Percentiles rank a stretch among this genome's conserved stretches.
Conservation (phyloP, 2,888 invertebrate species). For the Branchellion lobata region DNA sequence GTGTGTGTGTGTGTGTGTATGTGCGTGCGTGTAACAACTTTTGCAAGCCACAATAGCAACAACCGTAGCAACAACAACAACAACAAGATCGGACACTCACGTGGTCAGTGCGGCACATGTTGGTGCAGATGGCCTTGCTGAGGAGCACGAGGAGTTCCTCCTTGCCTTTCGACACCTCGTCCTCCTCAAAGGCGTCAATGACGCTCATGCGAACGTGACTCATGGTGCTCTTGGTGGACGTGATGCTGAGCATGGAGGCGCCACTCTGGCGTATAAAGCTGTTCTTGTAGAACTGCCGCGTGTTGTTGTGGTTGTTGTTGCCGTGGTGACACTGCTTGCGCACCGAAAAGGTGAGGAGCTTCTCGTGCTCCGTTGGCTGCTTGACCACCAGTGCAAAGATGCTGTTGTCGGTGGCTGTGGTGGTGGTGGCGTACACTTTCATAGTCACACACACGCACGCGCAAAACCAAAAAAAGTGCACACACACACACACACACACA, state of each 20-base stretch:
- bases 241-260: conserved; percentile 1
- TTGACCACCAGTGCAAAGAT: conserved; percentile 79
- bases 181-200: conserved; percentile 57
- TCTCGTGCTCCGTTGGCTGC: conserved; percentile 68
- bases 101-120: conserved; percentile 86
- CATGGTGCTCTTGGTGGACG: conserved; percentile 14
- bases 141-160: conserved; percentile 76
- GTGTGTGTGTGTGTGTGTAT: background rate
- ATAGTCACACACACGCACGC: no score
- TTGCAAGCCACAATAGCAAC: background rate
- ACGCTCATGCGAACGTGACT: background rate
- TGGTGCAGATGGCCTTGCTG: conserved; percentile 87
- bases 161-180: conserved; percentile 74
- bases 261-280: conserved; percentile 6
- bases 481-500: no score
- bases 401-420: conserved; percentile 75
- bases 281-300: conserved; percentile 6
- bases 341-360: conserved; percentile 82
- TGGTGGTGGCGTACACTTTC: no score
- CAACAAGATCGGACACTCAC: conserved; percentile 66
- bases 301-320: conserved; percentile 23
- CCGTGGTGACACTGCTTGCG: conserved; percentile 54
- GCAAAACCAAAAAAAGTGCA: no score
- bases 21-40: background rate
- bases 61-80: background rate